Conservation (phyloP, 2,888 invertebrate genomes). For the Tuta absoluta region DNA sequence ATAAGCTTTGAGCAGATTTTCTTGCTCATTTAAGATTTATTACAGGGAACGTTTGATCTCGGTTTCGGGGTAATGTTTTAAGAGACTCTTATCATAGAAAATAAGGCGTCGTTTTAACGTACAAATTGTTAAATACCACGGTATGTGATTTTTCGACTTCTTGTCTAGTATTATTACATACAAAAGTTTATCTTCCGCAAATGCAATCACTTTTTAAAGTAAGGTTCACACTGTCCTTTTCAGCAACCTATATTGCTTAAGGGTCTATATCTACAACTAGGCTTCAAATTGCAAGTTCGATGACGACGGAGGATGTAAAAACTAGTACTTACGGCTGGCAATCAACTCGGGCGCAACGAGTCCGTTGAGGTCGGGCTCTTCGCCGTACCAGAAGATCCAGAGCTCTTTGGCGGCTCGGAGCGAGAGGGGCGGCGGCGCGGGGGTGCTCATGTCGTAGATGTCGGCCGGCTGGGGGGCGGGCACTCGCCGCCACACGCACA, state of each 20-base stretch:
- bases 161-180: neutral
- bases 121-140: too few relatives aligned
- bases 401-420: constrained; percentile 96
- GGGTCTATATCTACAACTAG: too few relatives aligned
- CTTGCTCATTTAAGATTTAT: constrained; percentile 14
- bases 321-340: constrained; percentile 87
- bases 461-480: constrained; percentile 77
- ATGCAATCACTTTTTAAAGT: neutral
- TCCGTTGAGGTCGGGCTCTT: constrained; percentile 94
- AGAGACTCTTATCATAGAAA: neutral
- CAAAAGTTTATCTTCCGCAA: constrained; percentile 14
- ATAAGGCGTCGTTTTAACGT: neutral
- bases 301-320: neutral
- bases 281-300: too few relatives aligned
- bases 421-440: constrained; percentile 86
- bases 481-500: constrained; percentile 98
- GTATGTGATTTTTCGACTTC: neutral
- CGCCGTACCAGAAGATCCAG: constrained; percentile 99
- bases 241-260: neutral
- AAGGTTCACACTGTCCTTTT: neutral
- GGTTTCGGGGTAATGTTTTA: constrained; percentile 1
- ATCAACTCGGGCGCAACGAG: constrained; percentile 93
- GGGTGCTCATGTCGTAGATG: constrained; percentile 77
- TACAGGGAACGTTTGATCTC: neutral
- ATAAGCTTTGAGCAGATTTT: constrained; percentile 12